Percentiles rank a stretch among this genome's conserved stretches.
phyloP scores from a whole-genome alignment of 2,797 vertebrate genomes.

The Catamblyrhynchus diadema region DNA sequence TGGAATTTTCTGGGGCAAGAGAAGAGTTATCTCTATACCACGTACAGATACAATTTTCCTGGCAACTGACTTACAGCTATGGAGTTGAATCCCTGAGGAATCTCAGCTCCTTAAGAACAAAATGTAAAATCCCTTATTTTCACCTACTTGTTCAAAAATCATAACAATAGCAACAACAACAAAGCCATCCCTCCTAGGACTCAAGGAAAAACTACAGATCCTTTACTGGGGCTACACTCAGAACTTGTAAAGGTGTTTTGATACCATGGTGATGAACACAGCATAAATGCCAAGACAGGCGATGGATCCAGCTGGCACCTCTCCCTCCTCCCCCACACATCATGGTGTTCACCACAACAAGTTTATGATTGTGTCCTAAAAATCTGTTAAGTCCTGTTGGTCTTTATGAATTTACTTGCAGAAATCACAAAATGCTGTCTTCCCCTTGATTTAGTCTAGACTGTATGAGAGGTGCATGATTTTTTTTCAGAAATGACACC shows the following conservation, averaged over 20 bases:
- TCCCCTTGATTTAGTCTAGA: neutral
- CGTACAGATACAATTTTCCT: neutral
- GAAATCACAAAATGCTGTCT: neutral
- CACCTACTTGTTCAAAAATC: neutral
- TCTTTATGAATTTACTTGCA: neutral
- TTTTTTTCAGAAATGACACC: neutral
- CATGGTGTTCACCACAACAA: constrained; percentile 48
- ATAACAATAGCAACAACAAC: neutral
- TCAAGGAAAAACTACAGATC: neutral
- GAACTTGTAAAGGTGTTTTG: constrained; percentile 51
- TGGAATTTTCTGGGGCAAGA: neutral
- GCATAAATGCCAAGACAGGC: constrained; percentile 6
- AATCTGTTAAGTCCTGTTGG: constrained; percentile 22
- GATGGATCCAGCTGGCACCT: constrained; percentile 47
- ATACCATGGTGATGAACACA: constrained; percentile 49
- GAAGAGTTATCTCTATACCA: neutral
- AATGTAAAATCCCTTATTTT: neutral
- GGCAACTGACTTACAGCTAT: neutral
- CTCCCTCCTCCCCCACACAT: constrained; percentile 38
- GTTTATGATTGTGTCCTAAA: constrained; percentile 49
- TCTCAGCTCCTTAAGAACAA: neutral
- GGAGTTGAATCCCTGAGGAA: neutral
- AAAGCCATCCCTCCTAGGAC: neutral
- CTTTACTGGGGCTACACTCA: neutral
- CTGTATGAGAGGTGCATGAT: neutral